These are phyloP conservation scores for Poecilia picta DNA, from an alignment of 2,797 vertebrate species.

Conservation along the genomic window DNA sequence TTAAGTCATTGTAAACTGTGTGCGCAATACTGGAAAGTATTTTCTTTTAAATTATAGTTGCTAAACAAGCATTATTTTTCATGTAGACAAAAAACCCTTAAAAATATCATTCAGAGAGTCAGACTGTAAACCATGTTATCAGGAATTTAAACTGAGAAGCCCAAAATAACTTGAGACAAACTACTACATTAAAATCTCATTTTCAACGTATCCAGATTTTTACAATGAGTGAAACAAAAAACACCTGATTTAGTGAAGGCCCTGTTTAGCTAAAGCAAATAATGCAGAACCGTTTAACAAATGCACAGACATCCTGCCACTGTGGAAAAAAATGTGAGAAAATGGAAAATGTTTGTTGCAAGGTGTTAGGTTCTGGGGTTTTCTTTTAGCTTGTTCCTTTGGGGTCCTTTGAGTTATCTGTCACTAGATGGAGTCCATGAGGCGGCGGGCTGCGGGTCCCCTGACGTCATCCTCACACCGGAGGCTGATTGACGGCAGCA, in stretches of 20 bases:
- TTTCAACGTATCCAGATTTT: not conserved
- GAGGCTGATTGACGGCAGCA: too few species aligned
- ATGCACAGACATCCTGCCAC: not conserved
- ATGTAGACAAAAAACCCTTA: slow-evolving; percentile 52
- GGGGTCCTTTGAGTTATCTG: too few species aligned
- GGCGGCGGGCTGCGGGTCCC: too few species aligned
- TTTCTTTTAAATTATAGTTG: slow-evolving; percentile 59
- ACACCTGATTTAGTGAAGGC: not conserved
- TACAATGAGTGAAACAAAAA: not conserved
- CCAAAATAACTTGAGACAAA: slow-evolving; percentile 37
- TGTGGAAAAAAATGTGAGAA: not conserved
- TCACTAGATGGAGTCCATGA: too few species aligned
- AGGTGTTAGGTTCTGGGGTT: too few species aligned
- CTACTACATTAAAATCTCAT: slow-evolving; percentile 13
- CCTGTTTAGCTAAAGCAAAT: not conserved
- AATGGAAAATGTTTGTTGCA: not conserved
- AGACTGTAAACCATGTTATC: slow-evolving; percentile 42
- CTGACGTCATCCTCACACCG: too few species aligned
- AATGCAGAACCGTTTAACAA: not conserved
- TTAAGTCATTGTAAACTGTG: slow-evolving; percentile 65
- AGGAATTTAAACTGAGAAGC: slow-evolving; percentile 37
- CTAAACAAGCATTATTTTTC: slow-evolving; percentile 66
- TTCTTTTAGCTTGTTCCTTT: too few species aligned
- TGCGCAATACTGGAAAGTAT: slow-evolving; percentile 50
- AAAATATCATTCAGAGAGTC: slow-evolving; percentile 49